Evolutionary conservation across 2,888 invertebrate species (phyloP).

Genomic region (Latrodectus elegans): DNA sequence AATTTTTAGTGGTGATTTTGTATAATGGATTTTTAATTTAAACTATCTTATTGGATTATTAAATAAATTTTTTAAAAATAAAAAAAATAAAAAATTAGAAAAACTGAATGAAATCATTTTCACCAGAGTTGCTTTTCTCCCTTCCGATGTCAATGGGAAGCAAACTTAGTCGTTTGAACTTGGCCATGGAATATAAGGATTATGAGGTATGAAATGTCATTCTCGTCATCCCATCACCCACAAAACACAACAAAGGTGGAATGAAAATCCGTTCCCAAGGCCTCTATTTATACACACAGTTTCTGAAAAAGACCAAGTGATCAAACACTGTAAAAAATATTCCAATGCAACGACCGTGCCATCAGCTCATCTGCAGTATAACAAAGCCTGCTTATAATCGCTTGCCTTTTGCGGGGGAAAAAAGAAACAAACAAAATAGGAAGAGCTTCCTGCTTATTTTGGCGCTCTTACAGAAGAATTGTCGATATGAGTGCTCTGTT

Average conservation of each 20-base stretch:
- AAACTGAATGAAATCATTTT: too few relatives aligned
- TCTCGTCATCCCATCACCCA: too few relatives aligned
- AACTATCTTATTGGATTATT: too few relatives aligned
- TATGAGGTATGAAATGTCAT: too few relatives aligned
- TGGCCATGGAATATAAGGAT: too few relatives aligned
- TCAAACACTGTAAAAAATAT: not conserved
- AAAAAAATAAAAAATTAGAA: too few relatives aligned
- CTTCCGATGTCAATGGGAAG: too few relatives aligned
- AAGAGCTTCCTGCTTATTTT: slow-evolving; percentile 35
- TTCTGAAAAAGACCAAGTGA: not conserved
- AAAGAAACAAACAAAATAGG: not conserved
- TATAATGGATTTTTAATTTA: too few relatives aligned
- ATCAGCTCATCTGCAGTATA: slow-evolving; percentile 3
- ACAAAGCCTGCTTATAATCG: slow-evolving; percentile 6
- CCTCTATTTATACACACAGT: not conserved
- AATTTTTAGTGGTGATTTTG: too few relatives aligned
- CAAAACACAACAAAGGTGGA: not conserved
- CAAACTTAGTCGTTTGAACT: too few relatives aligned
- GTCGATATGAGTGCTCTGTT: not conserved
- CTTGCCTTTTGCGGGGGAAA: not conserved
- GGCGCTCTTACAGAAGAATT: not conserved
- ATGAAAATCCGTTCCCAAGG: not conserved
- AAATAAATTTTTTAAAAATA: too few relatives aligned
- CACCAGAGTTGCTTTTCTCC: too few relatives aligned
- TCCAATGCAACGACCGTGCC: not conserved